Percentiles rank a stretch among this genome's conserved stretches.
Evolutionary conservation across 2,797 vertebrate genomes (phyloP).

Genomic region (Eremophila alpestris): DNA sequence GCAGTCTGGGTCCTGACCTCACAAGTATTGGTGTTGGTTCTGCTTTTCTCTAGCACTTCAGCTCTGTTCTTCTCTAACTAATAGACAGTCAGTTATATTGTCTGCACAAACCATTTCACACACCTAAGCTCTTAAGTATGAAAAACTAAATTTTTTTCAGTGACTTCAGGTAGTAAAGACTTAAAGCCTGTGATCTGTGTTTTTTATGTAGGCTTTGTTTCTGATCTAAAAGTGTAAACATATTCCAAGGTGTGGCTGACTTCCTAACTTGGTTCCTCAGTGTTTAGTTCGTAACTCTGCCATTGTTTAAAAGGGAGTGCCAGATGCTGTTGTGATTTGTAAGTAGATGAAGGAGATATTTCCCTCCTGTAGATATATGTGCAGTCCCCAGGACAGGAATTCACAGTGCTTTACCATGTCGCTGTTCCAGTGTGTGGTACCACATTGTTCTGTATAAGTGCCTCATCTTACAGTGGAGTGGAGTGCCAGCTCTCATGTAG

Average conservation of each 20-base stretch:
- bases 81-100: neutral
- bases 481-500: neutral
- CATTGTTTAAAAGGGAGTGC: neutral
- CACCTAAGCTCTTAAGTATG: neutral
- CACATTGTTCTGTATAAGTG: neutral
- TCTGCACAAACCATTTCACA: neutral
- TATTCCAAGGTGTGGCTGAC: neutral
- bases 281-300: neutral
- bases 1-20: neutral
- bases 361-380: too few species aligned
- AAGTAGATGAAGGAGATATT: neutral
- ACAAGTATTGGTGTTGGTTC: neutral
- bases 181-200: neutral
- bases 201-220: neutral
- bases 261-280: neutral
- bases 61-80: neutral
- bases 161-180: neutral
- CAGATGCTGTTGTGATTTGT: neutral
- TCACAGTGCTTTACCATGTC: rapidly evolving
- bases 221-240: neutral
- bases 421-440: neutral
- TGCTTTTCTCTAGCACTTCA: neutral
- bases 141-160: neutral
- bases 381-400: neutral
- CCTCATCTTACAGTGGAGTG: neutral